These are phyloP conservation scores for Alaudala cheleensis DNA, from an alignment of 2,113 vertebrate genomes.

Conservation along the genomic window DNA sequence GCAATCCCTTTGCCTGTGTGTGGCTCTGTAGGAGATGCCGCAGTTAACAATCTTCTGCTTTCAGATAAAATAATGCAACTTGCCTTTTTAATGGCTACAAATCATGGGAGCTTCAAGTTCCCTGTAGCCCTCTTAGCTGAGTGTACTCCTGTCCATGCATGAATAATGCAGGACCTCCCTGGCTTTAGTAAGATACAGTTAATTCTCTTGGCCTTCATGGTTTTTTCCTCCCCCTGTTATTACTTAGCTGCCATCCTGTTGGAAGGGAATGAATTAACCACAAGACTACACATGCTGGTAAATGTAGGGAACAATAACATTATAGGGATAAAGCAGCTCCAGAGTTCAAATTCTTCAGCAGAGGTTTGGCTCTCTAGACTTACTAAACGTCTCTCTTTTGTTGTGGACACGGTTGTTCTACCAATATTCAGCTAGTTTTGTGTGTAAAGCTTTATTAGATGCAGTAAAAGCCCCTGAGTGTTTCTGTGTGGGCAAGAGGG, in stretches of 20 bases:
- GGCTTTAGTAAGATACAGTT: not conserved
- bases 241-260: not conserved
- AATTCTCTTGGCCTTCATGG: constrained; percentile 8
- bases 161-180: constrained; percentile 24
- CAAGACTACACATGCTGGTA: not conserved
- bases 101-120: not conserved
- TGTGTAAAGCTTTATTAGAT: not conserved
- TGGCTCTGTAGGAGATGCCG: not conserved
- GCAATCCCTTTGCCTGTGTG: accelerated
- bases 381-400: not conserved
- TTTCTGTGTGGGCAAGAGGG: not conserved
- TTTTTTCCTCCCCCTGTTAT: not conserved
- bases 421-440: not conserved
- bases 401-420: accelerated
- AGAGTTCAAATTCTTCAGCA: not conserved
- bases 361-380: not conserved
- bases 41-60: not conserved
- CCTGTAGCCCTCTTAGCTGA: not conserved
- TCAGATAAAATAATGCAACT: not conserved
- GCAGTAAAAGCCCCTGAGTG: accelerated
- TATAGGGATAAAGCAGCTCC: not conserved
- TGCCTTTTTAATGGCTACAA: not conserved
- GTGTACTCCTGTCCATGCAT: not conserved
- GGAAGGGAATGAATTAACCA: not conserved
- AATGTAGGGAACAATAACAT: not conserved